Percentiles rank a stretch among this genome's conserved stretches.
Conservation (phyloP, 2,113 vertebrate genomes). For the Hyperopisus bebe region DNA sequence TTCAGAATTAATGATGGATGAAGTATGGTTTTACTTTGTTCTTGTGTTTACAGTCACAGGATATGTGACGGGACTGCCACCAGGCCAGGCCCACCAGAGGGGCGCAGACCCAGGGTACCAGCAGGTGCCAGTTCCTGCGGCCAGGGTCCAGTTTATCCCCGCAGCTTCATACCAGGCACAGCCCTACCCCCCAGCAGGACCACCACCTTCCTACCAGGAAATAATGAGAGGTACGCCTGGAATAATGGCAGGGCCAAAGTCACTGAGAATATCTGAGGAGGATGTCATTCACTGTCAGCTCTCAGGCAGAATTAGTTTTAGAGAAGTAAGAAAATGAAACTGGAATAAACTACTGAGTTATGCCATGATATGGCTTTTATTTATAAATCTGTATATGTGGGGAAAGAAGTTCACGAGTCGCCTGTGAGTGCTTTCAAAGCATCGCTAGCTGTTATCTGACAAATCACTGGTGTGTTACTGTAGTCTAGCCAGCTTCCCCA, state of each 20-base stretch:
- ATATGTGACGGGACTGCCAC: conserved; percentile 62
- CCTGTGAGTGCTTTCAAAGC: background rate
- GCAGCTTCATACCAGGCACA: conserved; percentile 45
- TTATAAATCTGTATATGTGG: background rate
- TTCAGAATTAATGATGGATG: background rate
- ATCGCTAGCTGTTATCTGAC: background rate
- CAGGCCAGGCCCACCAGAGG: conserved; percentile 50
- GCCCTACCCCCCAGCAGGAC: conserved; percentile 42
- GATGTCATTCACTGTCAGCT: background rate
- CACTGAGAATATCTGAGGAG: background rate
- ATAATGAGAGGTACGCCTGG: conserved; percentile 59
- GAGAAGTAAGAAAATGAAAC: background rate
- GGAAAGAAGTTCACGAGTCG: background rate
- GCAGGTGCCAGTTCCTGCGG: conserved; percentile 55
- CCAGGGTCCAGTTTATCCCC: conserved; percentile 31
- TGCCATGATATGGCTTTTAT: background rate
- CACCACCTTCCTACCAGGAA: conserved; percentile 78
- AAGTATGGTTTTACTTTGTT: background rate
- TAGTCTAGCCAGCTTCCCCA: background rate
- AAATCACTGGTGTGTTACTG: background rate
- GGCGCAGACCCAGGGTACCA: conserved; percentile 69
- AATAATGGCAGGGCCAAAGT: background rate
- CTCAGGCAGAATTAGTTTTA: background rate
- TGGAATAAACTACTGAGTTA: background rate
- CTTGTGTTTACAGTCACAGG: conserved; percentile 39